Base-by-base conservation (phyloP, 2,888 invertebrate genomes). In the Scaptomyza parva region DNA sequence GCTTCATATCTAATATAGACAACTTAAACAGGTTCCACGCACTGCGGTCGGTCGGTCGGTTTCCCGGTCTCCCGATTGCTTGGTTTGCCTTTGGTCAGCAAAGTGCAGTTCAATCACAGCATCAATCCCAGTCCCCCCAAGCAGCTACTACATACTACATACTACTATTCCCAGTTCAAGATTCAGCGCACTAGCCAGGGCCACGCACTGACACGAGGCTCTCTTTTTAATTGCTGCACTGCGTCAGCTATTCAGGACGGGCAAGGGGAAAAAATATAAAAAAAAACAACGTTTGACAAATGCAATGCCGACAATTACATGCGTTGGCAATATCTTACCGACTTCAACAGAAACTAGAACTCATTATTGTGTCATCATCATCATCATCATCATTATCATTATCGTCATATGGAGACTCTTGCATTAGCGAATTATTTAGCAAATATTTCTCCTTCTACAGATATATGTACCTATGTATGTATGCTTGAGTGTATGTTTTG, bases 1-100 rank as follows among this genome's bases (percentile, higher is more conserved):
- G 85, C 85, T 77, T 83, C 85, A 83, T 85, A 83, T 83, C 82
- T 83, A 83, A 83, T 83, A 82, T 83, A 79, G 85, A 85, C 79
- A 83, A 85, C 65, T 75, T 75, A 83, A 83, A 83, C 82, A 79
- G 85, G 82, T 83, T 83, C 72, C 65, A 76, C 76, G 76, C 76
- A 70, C 76, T 70, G 63, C 60, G 69, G 76, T 76, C 76, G 69
- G 55, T 64, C 17, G 72, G 61, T 70, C 17, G 9, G 37, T 9
- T 48, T 20, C 33, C 40, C 53, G 51, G 30, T 24, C 37, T 17
- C 35, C 35, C 35, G 35, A n/a, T 35, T 14, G 35, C 35, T 35
- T 62, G 55, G 54, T 37, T 40, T 40, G 41, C 51, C 45, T 17
- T 37, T 51, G 52, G 24, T 73, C 39, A 37, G 73, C 76, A 74